These are phyloP conservation scores for Ophthalmolycus amberensis DNA, from an alignment of 2,113 vertebrate species.

Conservation along the genomic window DNA sequence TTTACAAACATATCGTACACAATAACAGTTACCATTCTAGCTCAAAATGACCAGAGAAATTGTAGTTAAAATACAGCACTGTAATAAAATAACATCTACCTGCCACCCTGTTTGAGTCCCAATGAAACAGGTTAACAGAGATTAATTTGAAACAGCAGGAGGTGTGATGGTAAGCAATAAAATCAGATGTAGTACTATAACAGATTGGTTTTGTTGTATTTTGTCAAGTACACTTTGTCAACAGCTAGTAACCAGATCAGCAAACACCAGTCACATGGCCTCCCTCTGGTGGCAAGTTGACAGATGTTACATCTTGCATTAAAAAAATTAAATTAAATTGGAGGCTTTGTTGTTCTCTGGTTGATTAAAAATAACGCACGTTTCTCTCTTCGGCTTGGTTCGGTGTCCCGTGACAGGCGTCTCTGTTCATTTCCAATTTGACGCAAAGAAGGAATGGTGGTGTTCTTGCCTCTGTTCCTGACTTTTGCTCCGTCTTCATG, in stretches of 20 bases:
- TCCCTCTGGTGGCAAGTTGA: conserved; percentile 67
- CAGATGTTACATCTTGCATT: conserved; percentile 49
- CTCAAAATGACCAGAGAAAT: conserved; percentile 71
- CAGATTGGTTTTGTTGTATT: conserved; percentile 60
- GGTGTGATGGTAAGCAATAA: conserved; percentile 64
- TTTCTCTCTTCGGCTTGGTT: conserved; percentile 52
- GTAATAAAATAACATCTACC: conserved; percentile 79
- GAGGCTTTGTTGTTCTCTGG: conserved; percentile 49
- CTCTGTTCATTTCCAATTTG: conserved; percentile 59
- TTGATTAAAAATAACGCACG: conserved; percentile 55
- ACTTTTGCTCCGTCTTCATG: conserved; percentile 33
- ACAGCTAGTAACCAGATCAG: conserved; percentile 55
- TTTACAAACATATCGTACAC: conserved; percentile 78
- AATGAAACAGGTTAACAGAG: conserved; percentile 54
- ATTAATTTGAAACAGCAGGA: conserved; percentile 50
- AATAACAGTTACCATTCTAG: conserved; percentile 66
- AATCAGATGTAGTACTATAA: conserved; percentile 37
- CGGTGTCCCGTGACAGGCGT: conserved; percentile 51
- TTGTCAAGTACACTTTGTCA: conserved; percentile 68
- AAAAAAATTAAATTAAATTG: conserved; percentile 16
- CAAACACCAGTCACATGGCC: conserved; percentile 50
- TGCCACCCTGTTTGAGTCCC: conserved; percentile 72
- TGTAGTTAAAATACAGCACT: conserved; percentile 83
- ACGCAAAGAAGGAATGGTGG: conserved; percentile 57
- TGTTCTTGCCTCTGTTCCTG: conserved; percentile 53